A percentile compares a stretch with the other conserved stretches of the same genome.
Conservation (phyloP, 2,113 vertebrate genomes). For the Salvelinus fontinalis region DNA sequence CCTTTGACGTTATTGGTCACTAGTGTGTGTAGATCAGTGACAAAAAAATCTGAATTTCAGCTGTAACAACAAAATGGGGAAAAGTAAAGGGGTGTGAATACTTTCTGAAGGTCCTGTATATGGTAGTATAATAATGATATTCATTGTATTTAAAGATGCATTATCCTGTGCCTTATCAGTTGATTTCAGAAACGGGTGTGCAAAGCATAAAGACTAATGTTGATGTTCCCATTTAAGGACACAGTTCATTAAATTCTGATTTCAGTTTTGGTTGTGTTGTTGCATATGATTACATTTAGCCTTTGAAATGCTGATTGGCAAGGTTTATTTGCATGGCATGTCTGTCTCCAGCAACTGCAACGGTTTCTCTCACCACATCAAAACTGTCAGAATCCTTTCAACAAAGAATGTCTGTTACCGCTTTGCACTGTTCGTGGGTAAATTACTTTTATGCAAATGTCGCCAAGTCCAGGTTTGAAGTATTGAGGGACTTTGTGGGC, state of each 20-base stretch:
- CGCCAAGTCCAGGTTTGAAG: conserved; percentile 55
- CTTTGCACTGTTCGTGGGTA: conserved; percentile 59
- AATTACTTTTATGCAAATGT: conserved; percentile 73
- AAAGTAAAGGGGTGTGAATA: no score
- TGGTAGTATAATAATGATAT: not conserved
- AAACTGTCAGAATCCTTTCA: conserved; percentile 59
- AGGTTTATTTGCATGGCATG: conserved; percentile 53
- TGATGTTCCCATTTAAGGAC: conserved; percentile 44
- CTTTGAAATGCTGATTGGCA: conserved; percentile 62
- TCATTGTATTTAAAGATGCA: not conserved
- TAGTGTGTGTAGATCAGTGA: no score
- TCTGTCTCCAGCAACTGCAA: conserved; percentile 18
- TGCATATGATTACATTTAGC: conserved; percentile 54
- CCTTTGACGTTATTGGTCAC: no score
- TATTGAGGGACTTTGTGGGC: conserved; percentile 51
- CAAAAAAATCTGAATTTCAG: no score
- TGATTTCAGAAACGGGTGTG: conserved; percentile 25
- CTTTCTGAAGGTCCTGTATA: no score
- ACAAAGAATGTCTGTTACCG: conserved; percentile 49
- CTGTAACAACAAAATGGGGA: no score
- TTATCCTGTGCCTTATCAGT: not conserved
- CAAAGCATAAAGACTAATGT: conserved; percentile 10
- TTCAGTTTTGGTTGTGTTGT: conserved; percentile 13
- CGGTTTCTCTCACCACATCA: conserved; percentile 41
- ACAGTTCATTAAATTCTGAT: conserved; percentile 19